Percentiles rank a stretch among this genome's conserved stretches.
These are phyloP conservation scores for Apodemus sylvaticus DNA, from an alignment of 2,113 vertebrate genomes.

Conservation along the genomic window DNA sequence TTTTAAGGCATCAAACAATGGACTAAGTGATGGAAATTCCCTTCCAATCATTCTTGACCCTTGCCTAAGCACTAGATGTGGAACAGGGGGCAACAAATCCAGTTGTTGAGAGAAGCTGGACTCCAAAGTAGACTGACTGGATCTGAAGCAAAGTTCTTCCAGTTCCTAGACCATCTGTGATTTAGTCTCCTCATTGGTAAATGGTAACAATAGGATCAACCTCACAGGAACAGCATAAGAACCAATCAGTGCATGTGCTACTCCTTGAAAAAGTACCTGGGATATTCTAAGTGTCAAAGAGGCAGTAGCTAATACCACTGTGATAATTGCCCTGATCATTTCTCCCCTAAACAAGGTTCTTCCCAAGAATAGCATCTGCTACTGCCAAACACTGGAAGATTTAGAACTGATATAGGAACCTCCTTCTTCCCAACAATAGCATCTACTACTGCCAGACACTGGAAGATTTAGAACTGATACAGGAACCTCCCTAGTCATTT, in stretches of 20 bases:
- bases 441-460: neutral
- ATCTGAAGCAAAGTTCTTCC: neutral
- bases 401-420: neutral
- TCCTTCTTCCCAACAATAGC: neutral
- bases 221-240: neutral
- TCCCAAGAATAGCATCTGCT: neutral
- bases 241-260: neutral
- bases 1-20: neutral
- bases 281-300: neutral
- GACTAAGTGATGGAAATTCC: neutral
- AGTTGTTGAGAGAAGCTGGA: neutral
- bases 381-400: neutral
- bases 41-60: neutral
- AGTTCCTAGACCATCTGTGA: neutral
- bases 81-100: neutral
- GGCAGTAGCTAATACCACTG: neutral
- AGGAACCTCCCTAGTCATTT: neutral
- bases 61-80: neutral
- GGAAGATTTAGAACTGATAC: neutral
- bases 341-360: neutral
- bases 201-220: neutral
- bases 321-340: constrained; percentile 1
- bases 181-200: neutral
- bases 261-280: neutral
- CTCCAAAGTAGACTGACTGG: neutral